Base-by-base conservation (phyloP, 2,797 vertebrate genomes). In the Helicolenus hilgendorfi region DNA sequence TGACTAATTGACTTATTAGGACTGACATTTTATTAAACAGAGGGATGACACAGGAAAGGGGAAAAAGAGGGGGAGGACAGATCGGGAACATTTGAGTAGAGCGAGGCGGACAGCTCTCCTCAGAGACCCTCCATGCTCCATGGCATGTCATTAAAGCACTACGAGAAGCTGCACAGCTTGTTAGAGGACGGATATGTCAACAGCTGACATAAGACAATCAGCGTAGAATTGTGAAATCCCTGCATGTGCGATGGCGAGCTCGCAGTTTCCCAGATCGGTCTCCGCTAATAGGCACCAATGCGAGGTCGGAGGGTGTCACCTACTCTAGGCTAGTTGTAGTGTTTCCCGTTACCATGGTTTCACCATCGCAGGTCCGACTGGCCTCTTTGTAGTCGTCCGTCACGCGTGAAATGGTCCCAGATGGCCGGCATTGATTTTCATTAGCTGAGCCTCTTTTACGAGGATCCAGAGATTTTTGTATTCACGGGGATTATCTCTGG, bases 341-440 rank as follows among this genome's bases (percentile, higher is more conserved):
- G 53, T 68, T 77, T 84, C 45, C 63, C 41, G 91, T 95, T 92
- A 59, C 91, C 81, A 92, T 93, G 90, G 94, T 94, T 92, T 81
- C 83, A 6, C 83, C 72, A 31, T 69, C 74, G 38, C 36, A 11
- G 79, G 56, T 83, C 70, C 26, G 15, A 72, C 86, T 68, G 71
- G 83, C 88, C 73, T 73, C 67, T 87, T 81, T 78, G 86, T 86
- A 69, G 84, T 70, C 67, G 11, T 58, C 73, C 89, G 89, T 93
- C 89, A 88, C 83, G 72, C 65, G 64, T 79, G 79, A 81, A 85
- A 78, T 15, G 56, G 33, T 92, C 92, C 93, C 90, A 94, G 87
- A 92, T 91, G 95, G 91, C 79, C 53, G 10, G 76, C 62, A 73
- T 77, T 91, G 92, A 95, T 94, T 94, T 94, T 95, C 79, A 94